Evolutionary conservation across 2,797 vertebrate genomes (phyloP), one percentile per base, ranked within the genome.

Genomic region (Synaphobranchus kaupii): DNA sequence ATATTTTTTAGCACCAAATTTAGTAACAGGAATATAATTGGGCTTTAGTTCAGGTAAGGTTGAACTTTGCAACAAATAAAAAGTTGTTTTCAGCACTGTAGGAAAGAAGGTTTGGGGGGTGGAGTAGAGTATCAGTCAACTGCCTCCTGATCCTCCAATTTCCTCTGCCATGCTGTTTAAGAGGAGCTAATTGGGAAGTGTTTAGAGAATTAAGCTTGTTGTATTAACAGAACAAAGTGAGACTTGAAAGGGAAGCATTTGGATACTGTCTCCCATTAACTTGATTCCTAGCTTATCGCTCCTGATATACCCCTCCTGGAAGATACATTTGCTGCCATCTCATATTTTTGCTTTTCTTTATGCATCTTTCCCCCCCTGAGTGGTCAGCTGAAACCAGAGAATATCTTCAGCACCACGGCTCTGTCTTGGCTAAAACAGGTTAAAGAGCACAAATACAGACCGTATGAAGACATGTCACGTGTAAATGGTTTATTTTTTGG

Each of bases 121-220:
- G 47, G 78, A 4, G 3, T 81, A 8, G 78, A 4, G 3, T 81
- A 8, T 48, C 78, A 50, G 78, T 50, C 44, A 50, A n/a, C 44
- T 6, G 12, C n/a, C 44, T 48, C 78, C 73, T 2, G 60, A 63
- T 86, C 56, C 58, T 63, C 54, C 47, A 22, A 60, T 82, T 58
- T 63, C 31, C 25, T 66, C 56, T 68, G 76, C 78, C 54, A 82
- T 4, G 58, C 86, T 63, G 58, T 4, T 60, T 82, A 28, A 81
- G 34, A 81, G 39, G 63, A 48, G 56, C 86, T 82, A 48, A 82
- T 86, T 66, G 60, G 86, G 39, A 81, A 20, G 76, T 60, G 58
- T 78, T 50, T 52, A 50, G 22, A 82, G 48, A 86, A 34, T n/a
- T 28, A 48, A 25, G 4, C 39, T n/a, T 48, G 39, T 82, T 28